Base-by-base conservation (phyloP, 1,140 invertebrate species). In the Diorhabda elongata region DNA sequence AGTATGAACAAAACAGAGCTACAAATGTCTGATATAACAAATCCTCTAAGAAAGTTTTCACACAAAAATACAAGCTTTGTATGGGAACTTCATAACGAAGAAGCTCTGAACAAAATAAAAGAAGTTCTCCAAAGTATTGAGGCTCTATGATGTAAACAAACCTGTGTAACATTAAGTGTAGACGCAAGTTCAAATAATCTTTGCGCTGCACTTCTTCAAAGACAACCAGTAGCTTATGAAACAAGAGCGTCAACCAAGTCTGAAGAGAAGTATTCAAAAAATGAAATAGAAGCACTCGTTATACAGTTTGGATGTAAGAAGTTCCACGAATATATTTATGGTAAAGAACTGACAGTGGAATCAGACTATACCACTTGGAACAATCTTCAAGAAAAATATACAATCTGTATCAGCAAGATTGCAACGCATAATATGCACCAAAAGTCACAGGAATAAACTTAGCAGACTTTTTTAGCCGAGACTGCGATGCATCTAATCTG, bases 371-470 rank as follows among this genome's bases (percentile, higher is more conserved):
- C 82, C 83, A 6, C 45, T 84, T 11, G 78, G 81, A 47, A 64
- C 67, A 8, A 76, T 84, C 8, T 82, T 83, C 69, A 79, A 78
- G 61, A 84, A 85, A 74, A 62, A 77, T 5, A 69, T 85, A 63
- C 61, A 74, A 26, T 75, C 73, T 26, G 79, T 79, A 4, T 78
- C 82, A 5, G 72, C 73, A 62, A 75, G 82, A 67, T 68, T 83
- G 5, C 81, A 79, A 61, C 45, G 58, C 45, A 66, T 69, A 3
- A 43, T 66, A 59, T 43, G 8, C 61, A 26, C 26, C 26, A 26
- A 26, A 26, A 26, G 1, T 26, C 26, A 26, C 26, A 26, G 26
- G 26, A 26, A 26, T 26, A 26, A 26, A 26, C 26, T 26, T 26
- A 26, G 26, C 26, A 26, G 26, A 26, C 26, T 26, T 26, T 26